phyloP scores from a whole-genome alignment of 2,113 vertebrate genomes.

The Capreolus pygargus region DNA sequence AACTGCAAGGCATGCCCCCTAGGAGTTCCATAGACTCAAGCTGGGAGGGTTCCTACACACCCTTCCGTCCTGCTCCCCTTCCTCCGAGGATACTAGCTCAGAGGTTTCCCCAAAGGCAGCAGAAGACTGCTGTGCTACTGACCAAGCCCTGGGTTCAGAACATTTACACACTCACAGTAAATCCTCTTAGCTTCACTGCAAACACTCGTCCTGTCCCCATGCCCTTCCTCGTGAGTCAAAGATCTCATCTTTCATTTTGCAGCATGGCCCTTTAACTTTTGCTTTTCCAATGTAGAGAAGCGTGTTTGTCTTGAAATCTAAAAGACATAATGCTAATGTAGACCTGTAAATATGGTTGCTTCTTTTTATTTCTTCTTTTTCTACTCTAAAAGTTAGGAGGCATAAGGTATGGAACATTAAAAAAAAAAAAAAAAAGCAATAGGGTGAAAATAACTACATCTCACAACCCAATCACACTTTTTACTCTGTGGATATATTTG shows the following conservation, averaged over 20 bases:
- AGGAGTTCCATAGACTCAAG: no score
- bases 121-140: fast-evolving
- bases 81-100: not conserved
- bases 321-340: not conserved
- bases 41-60: not conserved
- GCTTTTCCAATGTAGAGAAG: not conserved
- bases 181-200: not conserved
- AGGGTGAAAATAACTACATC: not conserved
- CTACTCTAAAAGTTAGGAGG: not conserved
- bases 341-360: not conserved
- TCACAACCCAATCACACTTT: fast-evolving
- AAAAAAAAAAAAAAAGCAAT: not conserved
- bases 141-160: not conserved
- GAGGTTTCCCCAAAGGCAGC: fast-evolving
- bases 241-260: not conserved
- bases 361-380: not conserved
- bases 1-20: not conserved
- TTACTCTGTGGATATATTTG: not conserved
- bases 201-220: not conserved
- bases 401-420: not conserved
- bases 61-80: fast-evolving
- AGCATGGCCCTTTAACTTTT: not conserved
- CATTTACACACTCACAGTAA: not conserved
- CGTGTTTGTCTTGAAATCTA: fast-evolving
- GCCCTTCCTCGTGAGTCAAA: not conserved